Evolutionary conservation across 1,140 invertebrate genomes (phyloP).

Genomic region (Papilio glaucus): DNA sequence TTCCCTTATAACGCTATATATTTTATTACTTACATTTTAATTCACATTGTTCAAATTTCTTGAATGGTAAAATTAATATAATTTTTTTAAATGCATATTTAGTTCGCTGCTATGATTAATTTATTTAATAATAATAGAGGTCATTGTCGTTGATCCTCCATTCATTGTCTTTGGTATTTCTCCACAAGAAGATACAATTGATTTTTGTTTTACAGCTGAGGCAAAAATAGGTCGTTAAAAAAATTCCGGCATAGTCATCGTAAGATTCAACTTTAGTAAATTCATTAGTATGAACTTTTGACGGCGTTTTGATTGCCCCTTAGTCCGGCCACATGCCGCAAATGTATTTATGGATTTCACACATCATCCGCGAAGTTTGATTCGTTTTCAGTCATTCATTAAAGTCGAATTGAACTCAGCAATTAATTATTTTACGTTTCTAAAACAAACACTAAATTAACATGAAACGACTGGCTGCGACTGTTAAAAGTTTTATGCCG

Average conservation of each 20-base stretch:
- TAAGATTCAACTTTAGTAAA: conserved; percentile 24
- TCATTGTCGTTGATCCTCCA: too few species aligned
- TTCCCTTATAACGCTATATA: too few species aligned
- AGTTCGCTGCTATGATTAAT: too few species aligned
- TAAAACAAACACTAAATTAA: conserved; percentile 4
- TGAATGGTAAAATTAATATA: too few species aligned
- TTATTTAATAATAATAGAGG: too few species aligned
- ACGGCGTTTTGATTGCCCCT: conserved; percentile 43
- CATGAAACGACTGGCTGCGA: neutral
- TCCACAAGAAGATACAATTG: too few species aligned
- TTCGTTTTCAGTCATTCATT: conserved; percentile 30
- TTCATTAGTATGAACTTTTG: conserved; percentile 44
- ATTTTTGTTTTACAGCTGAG: too few species aligned
- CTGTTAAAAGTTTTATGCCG: neutral
- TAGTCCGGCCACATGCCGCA: conserved; percentile 40
- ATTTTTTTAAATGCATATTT: too few species aligned
- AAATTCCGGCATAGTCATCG: neutral
- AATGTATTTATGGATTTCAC: conserved; percentile 53
- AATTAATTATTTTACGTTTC: conserved; percentile 2
- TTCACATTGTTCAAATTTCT: too few species aligned
- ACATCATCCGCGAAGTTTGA: conserved; percentile 39
- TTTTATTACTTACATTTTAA: too few species aligned
- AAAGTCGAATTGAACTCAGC: neutral
- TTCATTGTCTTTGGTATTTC: too few species aligned
- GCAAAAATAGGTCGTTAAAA: neutral